Base-by-base conservation (phyloP, 2,888 invertebrate species). In the Lithosia quadra region DNA sequence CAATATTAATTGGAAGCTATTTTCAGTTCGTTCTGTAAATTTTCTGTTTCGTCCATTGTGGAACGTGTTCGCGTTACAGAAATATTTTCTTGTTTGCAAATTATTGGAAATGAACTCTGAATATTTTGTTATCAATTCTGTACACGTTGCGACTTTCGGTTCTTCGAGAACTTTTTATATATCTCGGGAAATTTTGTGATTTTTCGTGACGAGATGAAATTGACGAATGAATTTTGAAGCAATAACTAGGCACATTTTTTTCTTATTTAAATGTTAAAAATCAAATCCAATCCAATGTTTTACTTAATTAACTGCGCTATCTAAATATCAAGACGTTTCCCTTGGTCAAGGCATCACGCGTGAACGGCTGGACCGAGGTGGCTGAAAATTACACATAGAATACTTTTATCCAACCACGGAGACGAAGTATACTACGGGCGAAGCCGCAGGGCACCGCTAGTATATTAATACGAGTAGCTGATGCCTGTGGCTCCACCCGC, bases 101-200 rank as follows among this genome's bases (percentile, higher is more conserved):
- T 78, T 77, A 77, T 68, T 60, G 68, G 67, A 63, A 74, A 70
- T 65, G 66, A 79, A 79, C 64, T 79, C 79, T 65, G 71, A 71
- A 66, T 73, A 56, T 74, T 63, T 72, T 56, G 22, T 68, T 68
- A 59, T 69, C 71, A 74, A 77, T 78, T 69, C 70, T 28, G 68
- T 72, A 43, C 63, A 36, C 63, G 24, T 24, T 15, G 22, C 4
- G 56, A 56, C 28, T 36, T 62, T 55, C 22, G 34, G 9, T 49
- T 28, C 24, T 18, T 58, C 9, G 33, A 2, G 15, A 61, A 43
- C 13, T 43, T 61, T 28, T 28, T 5, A 24, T 18, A 15, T 56
- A 56, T 22, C 3, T 22, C 13, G 4, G 24, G 18, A 33, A 28
- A 58, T 34, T 18, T 57, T 58, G 33, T 28, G n/a, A 28, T n/a